A percentile compares a stretch with the other conserved stretches of the same genome.
Conservation (phyloP, 2,888 invertebrate genomes). For the Leuctra nigra region DNA sequence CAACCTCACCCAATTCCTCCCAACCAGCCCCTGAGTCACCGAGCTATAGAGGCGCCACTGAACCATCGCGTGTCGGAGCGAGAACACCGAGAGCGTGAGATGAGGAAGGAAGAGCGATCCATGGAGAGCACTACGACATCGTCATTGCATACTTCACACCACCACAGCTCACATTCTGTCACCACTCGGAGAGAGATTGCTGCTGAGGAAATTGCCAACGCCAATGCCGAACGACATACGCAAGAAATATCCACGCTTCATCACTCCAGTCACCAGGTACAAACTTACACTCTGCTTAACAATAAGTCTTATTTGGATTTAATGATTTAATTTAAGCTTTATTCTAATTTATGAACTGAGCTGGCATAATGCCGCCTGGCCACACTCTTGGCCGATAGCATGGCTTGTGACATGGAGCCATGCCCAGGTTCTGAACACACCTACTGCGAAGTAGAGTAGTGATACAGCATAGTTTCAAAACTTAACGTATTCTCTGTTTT, state of each 20-base stretch:
- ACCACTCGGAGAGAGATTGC: slow-evolving; percentile 47
- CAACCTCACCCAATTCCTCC: slow-evolving; percentile 60
- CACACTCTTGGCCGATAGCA: no score
- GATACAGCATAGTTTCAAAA: no score
- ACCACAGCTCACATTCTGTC: slow-evolving; percentile 58
- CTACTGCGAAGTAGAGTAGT: no score
- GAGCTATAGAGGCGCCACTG: neutral
- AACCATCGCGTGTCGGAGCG: slow-evolving; percentile 4
- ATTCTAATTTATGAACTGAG: no score
- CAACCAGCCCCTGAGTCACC: slow-evolving; percentile 32
- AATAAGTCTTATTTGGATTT: no score
- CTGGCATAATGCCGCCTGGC: no score
- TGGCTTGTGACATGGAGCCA: no score
- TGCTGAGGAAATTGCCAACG: slow-evolving; percentile 14
- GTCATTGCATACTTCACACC: slow-evolving; percentile 59
- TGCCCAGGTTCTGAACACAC: no score
- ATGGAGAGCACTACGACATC: slow-evolving; percentile 57
- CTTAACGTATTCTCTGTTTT: no score
- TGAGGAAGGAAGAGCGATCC: slow-evolving; percentile 9
- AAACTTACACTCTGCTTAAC: no score
- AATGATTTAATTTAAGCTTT: no score
- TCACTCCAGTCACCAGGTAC: slow-evolving; percentile 5
- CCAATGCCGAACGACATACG: slow-evolving; percentile 5
- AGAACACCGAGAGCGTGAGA: slow-evolving; percentile 6
- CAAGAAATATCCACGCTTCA: slow-evolving; percentile 11